Percentiles rank a stretch among this genome's conserved stretches.
phyloP scores from a whole-genome alignment of 2,113 vertebrate species.

The Theristicus caerulescens region DNA sequence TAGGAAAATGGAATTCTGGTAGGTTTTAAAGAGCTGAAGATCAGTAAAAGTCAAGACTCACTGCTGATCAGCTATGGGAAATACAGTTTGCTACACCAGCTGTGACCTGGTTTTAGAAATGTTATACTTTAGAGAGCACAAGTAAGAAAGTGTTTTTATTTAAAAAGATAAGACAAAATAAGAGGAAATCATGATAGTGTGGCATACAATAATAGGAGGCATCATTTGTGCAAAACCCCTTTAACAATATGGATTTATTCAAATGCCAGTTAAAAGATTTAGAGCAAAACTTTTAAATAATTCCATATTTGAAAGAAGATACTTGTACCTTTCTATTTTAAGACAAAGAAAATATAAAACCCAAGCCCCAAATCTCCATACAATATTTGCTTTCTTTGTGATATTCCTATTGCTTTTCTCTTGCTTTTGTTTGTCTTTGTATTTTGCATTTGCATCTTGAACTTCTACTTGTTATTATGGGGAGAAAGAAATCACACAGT shows the following conservation, averaged over 20 bases:
- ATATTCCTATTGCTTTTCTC: not conserved
- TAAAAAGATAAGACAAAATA: not conserved
- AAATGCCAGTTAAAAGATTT: constrained; percentile 42
- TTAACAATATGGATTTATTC: constrained; percentile 11
- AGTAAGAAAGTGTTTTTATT: not conserved
- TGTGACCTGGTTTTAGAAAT: not conserved
- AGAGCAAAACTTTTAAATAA: not conserved
- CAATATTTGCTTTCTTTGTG: not conserved
- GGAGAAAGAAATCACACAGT: not conserved
- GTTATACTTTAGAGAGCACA: not conserved
- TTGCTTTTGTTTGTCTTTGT: not conserved
- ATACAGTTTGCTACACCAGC: not conserved
- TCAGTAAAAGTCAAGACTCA: not conserved
- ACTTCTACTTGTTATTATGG: not conserved
- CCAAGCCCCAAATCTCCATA: not conserved
- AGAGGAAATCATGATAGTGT: not conserved
- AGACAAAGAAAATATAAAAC: constrained; percentile 11
- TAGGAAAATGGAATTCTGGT: not conserved
- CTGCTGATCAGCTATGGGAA: not conserved
- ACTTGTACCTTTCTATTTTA: not conserved
- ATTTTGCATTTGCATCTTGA: not conserved
- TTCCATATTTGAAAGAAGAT: not conserved
- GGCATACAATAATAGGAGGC: not conserved
- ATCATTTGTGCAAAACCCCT: not conserved
- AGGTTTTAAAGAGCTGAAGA: not conserved